These are phyloP conservation scores for Cantharis rufa DNA, from an alignment of 2,888 invertebrate genomes.

Conservation along the genomic window DNA sequence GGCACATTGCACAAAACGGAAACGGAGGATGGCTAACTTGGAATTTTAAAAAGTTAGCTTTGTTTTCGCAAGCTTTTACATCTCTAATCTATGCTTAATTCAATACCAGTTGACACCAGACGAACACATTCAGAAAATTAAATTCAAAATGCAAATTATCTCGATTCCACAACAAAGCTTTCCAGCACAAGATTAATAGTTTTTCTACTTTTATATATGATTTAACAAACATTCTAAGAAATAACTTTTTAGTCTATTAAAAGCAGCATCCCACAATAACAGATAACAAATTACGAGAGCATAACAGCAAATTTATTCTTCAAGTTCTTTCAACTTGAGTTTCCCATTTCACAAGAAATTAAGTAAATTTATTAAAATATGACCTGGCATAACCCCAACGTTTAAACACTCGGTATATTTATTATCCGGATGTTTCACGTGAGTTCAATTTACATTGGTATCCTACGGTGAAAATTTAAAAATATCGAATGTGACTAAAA, in stretches of 20 bases:
- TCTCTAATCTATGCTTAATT: not conserved
- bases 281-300: not conserved
- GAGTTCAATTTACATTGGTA: not conserved
- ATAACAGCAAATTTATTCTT: not conserved
- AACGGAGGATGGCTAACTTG: slow-evolving; percentile 2
- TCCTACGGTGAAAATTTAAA: not conserved
- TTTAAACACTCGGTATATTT: not conserved
- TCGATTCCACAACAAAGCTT: not conserved
- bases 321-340: not conserved
- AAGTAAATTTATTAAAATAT: not conserved
- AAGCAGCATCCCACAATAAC: not conserved
- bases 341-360: not conserved
- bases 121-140: slow-evolving; percentile 1
- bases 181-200: not conserved
- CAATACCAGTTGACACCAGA: not conserved
- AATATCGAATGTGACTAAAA: not conserved
- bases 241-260: not conserved
- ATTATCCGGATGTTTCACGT: not conserved
- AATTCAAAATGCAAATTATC: not conserved
- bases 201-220: not conserved
- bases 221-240: not conserved
- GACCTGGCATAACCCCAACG: not conserved
- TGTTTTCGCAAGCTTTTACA: slow-evolving; percentile 9
- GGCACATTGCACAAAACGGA: slow-evolving; percentile 13
- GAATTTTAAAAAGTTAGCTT: slow-evolving; percentile 14